A percentile compares a stretch with the other conserved stretches of the same genome.
phyloP scores from a whole-genome alignment of 1,140 invertebrate genomes.

The Polypedilum pembai region DNA sequence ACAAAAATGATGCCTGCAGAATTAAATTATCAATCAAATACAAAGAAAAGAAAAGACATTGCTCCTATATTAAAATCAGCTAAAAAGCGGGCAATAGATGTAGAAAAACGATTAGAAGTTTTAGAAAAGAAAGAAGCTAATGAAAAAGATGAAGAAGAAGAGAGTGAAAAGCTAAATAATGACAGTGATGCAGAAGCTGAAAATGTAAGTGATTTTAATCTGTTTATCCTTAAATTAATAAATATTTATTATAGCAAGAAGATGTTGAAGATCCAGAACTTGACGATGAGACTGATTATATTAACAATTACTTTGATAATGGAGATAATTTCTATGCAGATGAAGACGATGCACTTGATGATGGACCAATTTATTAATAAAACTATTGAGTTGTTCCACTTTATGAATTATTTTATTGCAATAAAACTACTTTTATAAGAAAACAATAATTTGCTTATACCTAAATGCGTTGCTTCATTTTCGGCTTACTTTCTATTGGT shows the following conservation, averaged over 20 bases:
- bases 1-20: background rate
- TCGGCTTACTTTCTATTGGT: background rate
- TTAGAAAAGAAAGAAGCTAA: background rate
- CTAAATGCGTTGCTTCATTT: background rate
- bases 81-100: background rate
- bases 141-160: background rate
- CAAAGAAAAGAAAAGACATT: background rate
- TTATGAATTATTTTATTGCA: background rate
- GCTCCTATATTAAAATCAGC: background rate
- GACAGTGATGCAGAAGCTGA: background rate
- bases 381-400: conserved; percentile 26
- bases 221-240: background rate
- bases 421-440: background rate
- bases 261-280: conserved; percentile 56
- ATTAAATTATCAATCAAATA: background rate
- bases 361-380: conserved; percentile 53
- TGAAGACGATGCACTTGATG: conserved; percentile 75
- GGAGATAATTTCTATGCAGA: conserved; percentile 79
- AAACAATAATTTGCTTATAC: background rate
- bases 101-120: background rate
- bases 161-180: background rate
- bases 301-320: conserved; percentile 79
- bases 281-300: conserved; percentile 71
- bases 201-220: background rate
- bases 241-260: conserved; percentile 36